These are phyloP conservation scores for Lochmaea crataegi DNA, from an alignment of 2,888 invertebrate genomes.

Conservation along the genomic window DNA sequence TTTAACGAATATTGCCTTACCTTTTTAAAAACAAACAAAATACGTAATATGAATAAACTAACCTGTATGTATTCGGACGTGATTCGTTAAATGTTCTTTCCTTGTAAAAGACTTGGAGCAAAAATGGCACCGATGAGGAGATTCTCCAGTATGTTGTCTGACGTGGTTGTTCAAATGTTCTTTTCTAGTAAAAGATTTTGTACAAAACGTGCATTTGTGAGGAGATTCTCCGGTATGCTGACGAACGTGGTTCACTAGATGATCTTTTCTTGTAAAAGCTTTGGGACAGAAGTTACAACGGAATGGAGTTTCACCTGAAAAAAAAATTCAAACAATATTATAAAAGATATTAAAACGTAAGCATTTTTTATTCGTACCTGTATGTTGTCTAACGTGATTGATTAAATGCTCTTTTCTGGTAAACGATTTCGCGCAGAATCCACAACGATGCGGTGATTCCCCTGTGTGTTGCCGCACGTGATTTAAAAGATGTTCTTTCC, in stretches of 20 bases:
- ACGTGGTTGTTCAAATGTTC: constrained; percentile 88
- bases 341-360: neutral
- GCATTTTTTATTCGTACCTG: constrained; percentile 66
- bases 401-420: constrained; percentile 88
- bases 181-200: constrained; percentile 82
- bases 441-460: constrained; percentile 88
- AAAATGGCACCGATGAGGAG: constrained; percentile 86
- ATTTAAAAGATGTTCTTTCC: constrained; percentile 81
- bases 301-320: constrained; percentile 72
- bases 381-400: constrained; percentile 86
- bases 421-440: constrained; percentile 88
- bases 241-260: constrained; percentile 79
- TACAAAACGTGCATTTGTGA: constrained; percentile 81
- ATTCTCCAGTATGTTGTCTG: constrained; percentile 88
- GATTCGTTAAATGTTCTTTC: constrained; percentile 88
- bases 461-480: constrained; percentile 83
- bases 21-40: neutral
- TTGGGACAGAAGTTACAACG: constrained; percentile 88
- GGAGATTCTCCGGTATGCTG: constrained; percentile 79
- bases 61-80: constrained; percentile 75
- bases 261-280: constrained; percentile 87
- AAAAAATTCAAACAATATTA: neutral
- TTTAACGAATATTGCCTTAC: constrained; percentile 17
- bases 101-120: constrained; percentile 88
- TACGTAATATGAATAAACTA: constrained; percentile 15